phyloP scores from a whole-genome alignment of 2,888 invertebrate species.

The Phytoseiulus persimilis region DNA sequence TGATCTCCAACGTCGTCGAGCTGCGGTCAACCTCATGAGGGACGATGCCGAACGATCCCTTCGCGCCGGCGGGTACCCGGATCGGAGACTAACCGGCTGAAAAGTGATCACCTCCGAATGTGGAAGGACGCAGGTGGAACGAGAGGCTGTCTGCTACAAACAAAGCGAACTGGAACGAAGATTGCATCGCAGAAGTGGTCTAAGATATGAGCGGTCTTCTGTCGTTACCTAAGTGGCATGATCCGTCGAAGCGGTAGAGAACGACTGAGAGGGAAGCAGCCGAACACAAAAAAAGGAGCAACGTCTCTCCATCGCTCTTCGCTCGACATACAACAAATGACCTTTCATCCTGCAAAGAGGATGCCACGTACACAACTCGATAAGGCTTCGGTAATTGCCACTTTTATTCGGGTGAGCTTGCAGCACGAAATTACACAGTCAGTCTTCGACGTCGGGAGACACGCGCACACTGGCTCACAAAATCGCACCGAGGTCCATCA shows the following conservation, averaged over 20 bases:
- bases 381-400: conserved; percentile 5
- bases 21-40: neutral
- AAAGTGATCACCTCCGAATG: too few species aligned
- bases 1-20: neutral
- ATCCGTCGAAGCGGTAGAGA: neutral
- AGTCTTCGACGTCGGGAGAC: neutral
- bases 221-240: neutral
- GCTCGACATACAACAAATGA: neutral
- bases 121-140: too few species aligned
- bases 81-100: neutral
- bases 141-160: too few species aligned
- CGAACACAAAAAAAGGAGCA: neutral
- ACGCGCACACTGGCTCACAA: neutral
- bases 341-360: neutral
- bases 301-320: neutral
- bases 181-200: neutral
- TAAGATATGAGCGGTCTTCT: neutral
- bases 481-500: neutral
- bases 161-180: too few species aligned
- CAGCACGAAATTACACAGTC: neutral
- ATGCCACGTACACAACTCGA: neutral
- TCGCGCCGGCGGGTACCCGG: too few species aligned
- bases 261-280: neutral
- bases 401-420: neutral
- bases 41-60: too few species aligned